Evolutionary conservation across 2,113 vertebrate species (phyloP).

Genomic region (Monopterus albus): DNA sequence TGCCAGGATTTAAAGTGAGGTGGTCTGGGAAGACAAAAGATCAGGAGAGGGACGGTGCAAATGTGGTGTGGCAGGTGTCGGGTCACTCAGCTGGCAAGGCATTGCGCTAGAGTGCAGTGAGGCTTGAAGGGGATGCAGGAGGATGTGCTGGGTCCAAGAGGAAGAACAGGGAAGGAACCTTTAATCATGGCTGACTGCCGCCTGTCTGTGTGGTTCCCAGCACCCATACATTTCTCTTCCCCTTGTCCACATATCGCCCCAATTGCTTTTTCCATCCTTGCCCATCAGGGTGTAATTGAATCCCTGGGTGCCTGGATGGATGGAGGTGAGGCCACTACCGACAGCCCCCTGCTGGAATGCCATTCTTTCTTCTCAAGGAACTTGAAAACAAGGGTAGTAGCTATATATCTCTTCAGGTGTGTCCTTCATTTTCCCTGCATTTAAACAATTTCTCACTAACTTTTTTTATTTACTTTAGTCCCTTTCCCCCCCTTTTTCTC

Average conservation of each 20-base stretch:
- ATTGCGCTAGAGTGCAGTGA: conserved; percentile 51
- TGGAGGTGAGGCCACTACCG: conserved; percentile 53
- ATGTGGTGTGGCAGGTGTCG: conserved; percentile 46
- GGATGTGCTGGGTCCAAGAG: conserved; percentile 60
- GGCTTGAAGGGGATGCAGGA: conserved; percentile 79
- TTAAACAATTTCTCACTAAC: conserved; percentile 41
- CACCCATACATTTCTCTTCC: conserved; percentile 60
- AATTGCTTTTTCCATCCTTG: conserved; percentile 78
- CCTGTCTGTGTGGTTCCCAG: conserved; percentile 71
- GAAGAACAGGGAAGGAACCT: conserved; percentile 56
- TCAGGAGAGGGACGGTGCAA: neutral
- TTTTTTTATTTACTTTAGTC: conserved; percentile 30
- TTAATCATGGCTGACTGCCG: conserved; percentile 84
- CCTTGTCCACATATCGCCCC: conserved; percentile 62
- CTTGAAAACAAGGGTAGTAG: conserved; percentile 61
- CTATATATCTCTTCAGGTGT: conserved; percentile 28
- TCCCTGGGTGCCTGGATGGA: conserved; percentile 76
- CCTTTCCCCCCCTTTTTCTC: neutral
- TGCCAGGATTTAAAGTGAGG: neutral
- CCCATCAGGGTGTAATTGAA: conserved; percentile 78
- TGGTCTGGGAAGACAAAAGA: conserved; percentile 5
- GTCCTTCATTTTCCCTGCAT: conserved; percentile 45
- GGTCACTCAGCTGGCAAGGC: conserved; percentile 43
- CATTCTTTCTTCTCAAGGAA: conserved; percentile 48
- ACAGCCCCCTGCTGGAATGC: conserved; percentile 54